Base-by-base conservation (phyloP, 2,888 invertebrate species). In the Nomada goodeniana region DNA sequence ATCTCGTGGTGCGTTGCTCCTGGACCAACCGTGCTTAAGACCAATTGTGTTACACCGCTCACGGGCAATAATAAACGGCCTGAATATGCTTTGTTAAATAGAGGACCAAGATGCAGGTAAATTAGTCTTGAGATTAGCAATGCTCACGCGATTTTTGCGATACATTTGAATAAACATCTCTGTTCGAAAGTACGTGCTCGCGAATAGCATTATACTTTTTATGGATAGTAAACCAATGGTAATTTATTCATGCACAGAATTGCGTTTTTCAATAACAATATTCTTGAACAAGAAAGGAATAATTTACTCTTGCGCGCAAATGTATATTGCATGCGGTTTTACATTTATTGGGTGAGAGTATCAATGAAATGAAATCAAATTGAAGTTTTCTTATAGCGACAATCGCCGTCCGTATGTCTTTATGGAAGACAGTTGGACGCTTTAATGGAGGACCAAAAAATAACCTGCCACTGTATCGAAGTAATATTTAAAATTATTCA, bases 1-100 rank as follows among this genome's bases (percentile, higher is more conserved):
- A 86, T 88, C 83, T 77, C 65, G 79, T 52, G 73, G 72, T 76
- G 75, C 76, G 84, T 85, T 81, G 80, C 86, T 83, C 80, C 83
- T 80, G 80, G 76, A 73, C 77, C 69, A 63, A 20, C 55, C 76
- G 53, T 78, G 83, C 76, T 83, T 75, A 76, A 36, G 85, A 86
- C 88, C 86, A 82, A 86, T 88, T 86, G 86, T 85, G 71, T 80
- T 82, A 69, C 61, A 42, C 52, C 26, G 57, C 59, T 52, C 61
- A 44, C 67, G 72, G 60, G 78, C 74, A 60, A 79, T 86, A 86
- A 87, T 85, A 87, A 84, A 83, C 73, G 64, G 68, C 57, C 44
- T 55, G 77, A 77, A 75, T 76, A 80, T 70, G 85, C 53, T 75
- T 73, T 67, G 79, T 18, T 79, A 77, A 85, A 78, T 73, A 87